phyloP scores from a whole-genome alignment of 2,888 invertebrate species.

The Epinotia demarniana region DNA sequence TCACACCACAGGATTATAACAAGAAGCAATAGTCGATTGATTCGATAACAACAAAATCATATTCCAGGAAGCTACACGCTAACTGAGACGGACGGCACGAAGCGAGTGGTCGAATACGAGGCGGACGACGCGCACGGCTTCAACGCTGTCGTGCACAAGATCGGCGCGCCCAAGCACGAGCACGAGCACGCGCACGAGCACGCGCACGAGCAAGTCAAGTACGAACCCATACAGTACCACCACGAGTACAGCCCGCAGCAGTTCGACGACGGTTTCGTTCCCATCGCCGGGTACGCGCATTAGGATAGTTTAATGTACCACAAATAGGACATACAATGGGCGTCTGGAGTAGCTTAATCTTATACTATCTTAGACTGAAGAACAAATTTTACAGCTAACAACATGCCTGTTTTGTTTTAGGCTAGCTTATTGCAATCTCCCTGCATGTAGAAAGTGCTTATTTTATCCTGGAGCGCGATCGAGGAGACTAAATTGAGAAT shows the following conservation, averaged over 20 bases:
- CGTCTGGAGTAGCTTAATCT: too few species aligned
- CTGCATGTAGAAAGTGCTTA: too few species aligned
- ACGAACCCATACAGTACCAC: constrained; percentile 31
- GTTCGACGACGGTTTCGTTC: constrained; percentile 68
- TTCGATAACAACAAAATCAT: neutral
- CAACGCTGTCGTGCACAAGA: constrained; percentile 84
- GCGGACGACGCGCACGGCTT: constrained; percentile 85
- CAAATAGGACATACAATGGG: too few species aligned
- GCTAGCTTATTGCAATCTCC: too few species aligned
- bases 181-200: constrained; percentile 51
- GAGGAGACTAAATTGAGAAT: too few species aligned
- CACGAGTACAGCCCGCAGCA: constrained; percentile 59
- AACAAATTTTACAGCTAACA: too few species aligned
- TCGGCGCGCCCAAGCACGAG: constrained; percentile 67
- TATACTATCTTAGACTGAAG: too few species aligned
- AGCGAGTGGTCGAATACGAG: constrained; percentile 85
- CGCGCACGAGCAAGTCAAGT: neutral
- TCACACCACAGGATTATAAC: too few species aligned
- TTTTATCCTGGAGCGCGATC: too few species aligned
- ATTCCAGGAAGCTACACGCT: constrained; percentile 82
- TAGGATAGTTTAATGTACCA: constrained; percentile 45
- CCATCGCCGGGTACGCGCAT: constrained; percentile 65
- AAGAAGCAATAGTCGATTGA: too few species aligned
- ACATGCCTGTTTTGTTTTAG: too few species aligned
- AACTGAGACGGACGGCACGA: constrained; percentile 84